These are phyloP conservation scores for Cylindroiulus punctatus DNA, from an alignment of 2,888 invertebrate species.

Conservation along the genomic window DNA sequence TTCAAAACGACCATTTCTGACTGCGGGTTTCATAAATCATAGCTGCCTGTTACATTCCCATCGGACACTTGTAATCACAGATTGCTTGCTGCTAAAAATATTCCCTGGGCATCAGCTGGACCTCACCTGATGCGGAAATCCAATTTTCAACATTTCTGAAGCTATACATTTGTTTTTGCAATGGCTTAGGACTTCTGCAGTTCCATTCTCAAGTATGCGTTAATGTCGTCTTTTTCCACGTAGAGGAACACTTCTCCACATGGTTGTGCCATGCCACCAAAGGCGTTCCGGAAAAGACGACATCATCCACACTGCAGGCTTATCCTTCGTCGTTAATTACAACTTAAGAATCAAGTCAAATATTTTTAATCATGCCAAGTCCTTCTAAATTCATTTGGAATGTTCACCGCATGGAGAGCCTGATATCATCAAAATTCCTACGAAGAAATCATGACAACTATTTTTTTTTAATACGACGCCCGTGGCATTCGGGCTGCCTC, in stretches of 20 bases:
- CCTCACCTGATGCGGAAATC: neutral
- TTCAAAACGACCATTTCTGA: conserved; percentile 10
- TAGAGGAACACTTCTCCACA: neutral
- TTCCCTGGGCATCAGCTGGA: neutral
- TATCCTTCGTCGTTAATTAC: neutral
- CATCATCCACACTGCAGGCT: neutral
- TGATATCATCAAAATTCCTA: neutral
- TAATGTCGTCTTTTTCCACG: neutral
- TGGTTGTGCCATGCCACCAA: neutral
- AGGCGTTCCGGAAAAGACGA: neutral
- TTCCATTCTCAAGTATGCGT: neutral
- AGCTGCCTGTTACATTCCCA: conserved; percentile 40
- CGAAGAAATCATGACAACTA: neutral
- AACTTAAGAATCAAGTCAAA: neutral
- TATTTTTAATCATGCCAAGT: neutral
- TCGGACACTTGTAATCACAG: conserved; percentile 9
- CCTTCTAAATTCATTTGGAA: neutral
- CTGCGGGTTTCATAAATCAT: conserved; percentile 29
- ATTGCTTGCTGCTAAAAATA: neutral
- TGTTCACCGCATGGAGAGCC: neutral
- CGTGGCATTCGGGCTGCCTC: neutral
- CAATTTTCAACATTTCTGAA: neutral
- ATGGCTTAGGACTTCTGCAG: neutral
- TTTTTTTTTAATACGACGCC: neutral
- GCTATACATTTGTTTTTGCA: conserved; percentile 9